Evolutionary conservation across 2,113 vertebrate genomes (phyloP), one percentile per base, ranked within the genome.

Genomic region (Daphoenositta chrysoptera): DNA sequence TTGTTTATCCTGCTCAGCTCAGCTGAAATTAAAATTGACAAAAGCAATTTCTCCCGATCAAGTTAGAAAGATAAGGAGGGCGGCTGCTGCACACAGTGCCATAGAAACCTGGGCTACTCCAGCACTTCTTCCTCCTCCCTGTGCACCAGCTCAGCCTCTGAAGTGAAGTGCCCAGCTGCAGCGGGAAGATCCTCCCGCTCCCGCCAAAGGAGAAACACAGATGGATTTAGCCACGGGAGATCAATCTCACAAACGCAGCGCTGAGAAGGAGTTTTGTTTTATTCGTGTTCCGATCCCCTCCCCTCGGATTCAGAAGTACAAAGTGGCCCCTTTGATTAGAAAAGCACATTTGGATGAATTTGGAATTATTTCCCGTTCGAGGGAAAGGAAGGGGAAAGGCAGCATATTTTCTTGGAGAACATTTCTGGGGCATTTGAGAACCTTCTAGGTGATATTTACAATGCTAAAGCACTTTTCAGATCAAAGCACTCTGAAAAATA

Each of bases 11-110:
- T 97, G 78, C 71, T 81, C 90, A 26, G 83, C 80, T 96, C 91
- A 92, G 83, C 79, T 87, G 80, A 97, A 97, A 97, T 96, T 88
- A 97, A 97, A 98, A 97, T 91, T 80, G 78, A 97, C 95, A 95
- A 96, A 97, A 93, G 53, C 76, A 94, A 90, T 96, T 94, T 96
- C 83, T 94, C 78, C 88, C 13, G 90, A 96, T 94, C 83, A 92
- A 83, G 65, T 86, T 45, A 50, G 91, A 91, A 72, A 92, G 84
- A 94, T 94, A 89, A 96, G 92, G 70, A 71, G 87, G 50, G 45
- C 2, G 42, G 33, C 87, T 89, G 60, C 77, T 30, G 61, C 73
- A 11, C 66, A 2, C 76, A 84, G 70, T 57, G 94, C 93, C 63
- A 93, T 85, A 95, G 92, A 94, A 97, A 96, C 75, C 94, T 86